Base-by-base conservation (phyloP, 2,888 invertebrate genomes). In the Drosophila neutralis region DNA sequence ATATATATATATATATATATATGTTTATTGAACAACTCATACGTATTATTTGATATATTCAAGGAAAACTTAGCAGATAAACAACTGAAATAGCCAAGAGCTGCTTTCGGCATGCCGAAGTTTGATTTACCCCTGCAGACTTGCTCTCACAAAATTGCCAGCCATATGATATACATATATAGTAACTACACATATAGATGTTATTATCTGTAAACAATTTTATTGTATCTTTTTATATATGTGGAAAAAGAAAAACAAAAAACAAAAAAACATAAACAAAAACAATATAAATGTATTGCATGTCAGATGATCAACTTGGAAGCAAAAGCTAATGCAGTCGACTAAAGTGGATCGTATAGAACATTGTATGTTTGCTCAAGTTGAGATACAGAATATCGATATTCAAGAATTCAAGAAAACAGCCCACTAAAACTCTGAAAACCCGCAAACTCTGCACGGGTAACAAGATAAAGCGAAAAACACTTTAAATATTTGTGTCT, bases 31-130 rank as follows among this genome's bases (percentile, higher is more conserved):
- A 76, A 76, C 45, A 49, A 76, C 63, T 76, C 73, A 80, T 75
- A 77, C 69, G 74, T 82, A 78, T 82, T 82, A 81, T 73, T 71
- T 67, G 13, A 61, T 69, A 48, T 27, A 24, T 35, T 24, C 15
- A 36, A 54, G 13, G 21, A 8, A 21, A 54, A 35, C 21, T 42
- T 68, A 56, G 36, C 58, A 45, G 24, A 69, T 10, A 33, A 45
- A 49, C 10, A 51, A 18, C 8, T 27, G 51, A 36, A 38, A 68
- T 27, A 27, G 21, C 10, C 36, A 45, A 40, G 27, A 35, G n/a
- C 18, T 42, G 18, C 24, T 62, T 77, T 76, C 78, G 76, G 76
- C 51, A 18, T n/a, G 31, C 56, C 76, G 74, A 76, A 65, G 42
- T 59, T 18, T 11, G 13, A 24, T 49, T 62, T 68, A 56, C 61